A percentile compares a stretch with the other conserved stretches of the same genome.
phyloP scores from a whole-genome alignment of 1,140 invertebrate genomes.

The Subanguina moxae region DNA sequence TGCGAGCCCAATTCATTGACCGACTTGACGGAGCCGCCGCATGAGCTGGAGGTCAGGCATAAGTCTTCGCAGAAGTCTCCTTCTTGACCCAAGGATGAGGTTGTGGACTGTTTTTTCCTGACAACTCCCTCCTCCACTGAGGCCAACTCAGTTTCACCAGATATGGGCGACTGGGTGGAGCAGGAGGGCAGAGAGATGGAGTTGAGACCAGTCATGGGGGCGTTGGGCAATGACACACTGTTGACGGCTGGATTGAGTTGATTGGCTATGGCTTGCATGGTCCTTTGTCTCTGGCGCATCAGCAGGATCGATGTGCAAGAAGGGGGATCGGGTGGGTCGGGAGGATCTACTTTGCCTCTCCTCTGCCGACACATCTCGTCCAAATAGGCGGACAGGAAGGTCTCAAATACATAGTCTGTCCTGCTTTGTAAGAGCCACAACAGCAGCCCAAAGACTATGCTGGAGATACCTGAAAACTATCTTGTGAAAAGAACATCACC shows the following conservation, averaged over 20 bases:
- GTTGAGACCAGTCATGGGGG: neutral
- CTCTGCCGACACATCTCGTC: conserved; percentile 13
- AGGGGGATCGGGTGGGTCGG: neutral
- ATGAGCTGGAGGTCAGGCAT: neutral
- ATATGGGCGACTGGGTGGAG: neutral
- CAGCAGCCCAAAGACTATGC: conserved; percentile 14
- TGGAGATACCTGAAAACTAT: conserved; percentile 19
- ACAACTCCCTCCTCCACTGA: neutral
- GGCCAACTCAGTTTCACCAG: neutral
- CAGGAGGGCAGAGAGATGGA: neutral
- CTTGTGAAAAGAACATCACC: neutral
- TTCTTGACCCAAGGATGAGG: neutral
- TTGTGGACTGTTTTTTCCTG: neutral
- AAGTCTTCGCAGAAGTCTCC: neutral
- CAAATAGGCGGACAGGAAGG: conserved; percentile 24
- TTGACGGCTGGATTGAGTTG: conserved; percentile 5
- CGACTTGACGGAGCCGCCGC: neutral
- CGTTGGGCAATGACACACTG: neutral
- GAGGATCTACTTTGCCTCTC: conserved; percentile 4
- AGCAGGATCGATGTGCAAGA: neutral
- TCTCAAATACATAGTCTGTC: conserved; percentile 17
- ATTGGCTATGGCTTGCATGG: neutral
- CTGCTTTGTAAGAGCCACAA: conserved; percentile 21
- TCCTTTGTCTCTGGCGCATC: neutral
- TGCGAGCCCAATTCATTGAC: neutral